Conservation (phyloP, 2,797 vertebrate genomes). For the Paramormyrops hopkinsi region DNA sequence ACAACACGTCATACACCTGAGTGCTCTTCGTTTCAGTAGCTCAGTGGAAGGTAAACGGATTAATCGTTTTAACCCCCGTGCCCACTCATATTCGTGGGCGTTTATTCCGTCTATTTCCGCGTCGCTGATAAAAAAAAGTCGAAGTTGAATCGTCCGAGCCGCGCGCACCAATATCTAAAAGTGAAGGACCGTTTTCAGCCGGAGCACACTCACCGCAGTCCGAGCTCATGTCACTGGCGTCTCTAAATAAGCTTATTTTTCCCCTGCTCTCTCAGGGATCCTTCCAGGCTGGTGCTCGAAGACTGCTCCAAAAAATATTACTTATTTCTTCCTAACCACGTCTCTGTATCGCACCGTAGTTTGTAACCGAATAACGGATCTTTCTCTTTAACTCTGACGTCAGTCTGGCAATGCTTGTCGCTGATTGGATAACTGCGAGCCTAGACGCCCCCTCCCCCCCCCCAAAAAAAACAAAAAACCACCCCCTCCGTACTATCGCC, state of each 20-base stretch:
- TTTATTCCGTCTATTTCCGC: background rate
- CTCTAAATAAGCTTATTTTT: background rate
- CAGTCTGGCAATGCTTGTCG: slow-evolving; percentile 25
- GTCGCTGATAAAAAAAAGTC: background rate
- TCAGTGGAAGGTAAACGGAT: background rate
- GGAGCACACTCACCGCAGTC: slow-evolving; percentile 4
- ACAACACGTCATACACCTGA: background rate
- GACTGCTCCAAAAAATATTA: background rate
- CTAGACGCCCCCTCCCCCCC: slow-evolving; percentile 50
- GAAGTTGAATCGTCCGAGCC: background rate
- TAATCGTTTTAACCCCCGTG: background rate
- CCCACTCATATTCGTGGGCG: background rate
- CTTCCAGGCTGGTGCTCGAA: background rate
- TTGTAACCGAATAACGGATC: slow-evolving; percentile 52
- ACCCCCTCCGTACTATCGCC: slow-evolving; percentile 50
- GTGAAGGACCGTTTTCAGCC: background rate
- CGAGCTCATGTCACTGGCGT: background rate
- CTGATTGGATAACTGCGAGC: slow-evolving; percentile 46
- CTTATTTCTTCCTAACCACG: background rate
- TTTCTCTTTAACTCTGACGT: slow-evolving; percentile 67
- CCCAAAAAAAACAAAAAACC: slow-evolving; percentile 9
- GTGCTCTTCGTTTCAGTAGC: background rate
- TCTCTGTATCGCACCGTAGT: slow-evolving; percentile 40
- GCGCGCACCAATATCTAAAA: background rate
- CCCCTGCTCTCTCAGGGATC: background rate